A percentile compares a stretch with the other conserved stretches of the same genome.
These are phyloP conservation scores for Drosophila kanekoi DNA, from an alignment of 2,888 invertebrate species.

Conservation along the genomic window DNA sequence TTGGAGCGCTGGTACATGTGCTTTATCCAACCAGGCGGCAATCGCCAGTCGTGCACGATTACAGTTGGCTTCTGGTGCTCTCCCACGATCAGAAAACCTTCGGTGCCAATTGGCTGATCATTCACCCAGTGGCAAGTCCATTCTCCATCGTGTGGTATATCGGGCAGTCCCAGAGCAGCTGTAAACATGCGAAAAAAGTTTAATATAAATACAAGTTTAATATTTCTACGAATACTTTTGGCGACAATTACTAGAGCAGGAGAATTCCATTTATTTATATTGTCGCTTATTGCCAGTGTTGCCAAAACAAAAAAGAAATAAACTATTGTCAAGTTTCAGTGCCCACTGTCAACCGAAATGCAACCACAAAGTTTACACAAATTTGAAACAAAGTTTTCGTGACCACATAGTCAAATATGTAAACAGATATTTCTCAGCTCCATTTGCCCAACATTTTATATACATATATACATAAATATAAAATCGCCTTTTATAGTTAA, in stretches of 20 bases:
- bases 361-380: conserved; percentile 8
- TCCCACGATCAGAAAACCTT: conserved; percentile 84
- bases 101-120: conserved; percentile 88
- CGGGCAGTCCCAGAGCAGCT: conserved; percentile 84
- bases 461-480: neutral
- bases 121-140: conserved; percentile 90
- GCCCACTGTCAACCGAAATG: conserved; percentile 13
- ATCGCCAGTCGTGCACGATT: conserved; percentile 90
- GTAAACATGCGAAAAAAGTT: neutral
- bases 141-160: conserved; percentile 86
- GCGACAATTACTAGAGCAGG: conserved; percentile 6
- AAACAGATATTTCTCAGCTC: neutral
- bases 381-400: conserved; percentile 1
- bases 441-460: neutral
- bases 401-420: conserved; percentile 8
- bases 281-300: conserved; percentile 18
- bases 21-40: conserved; percentile 92
- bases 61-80: conserved; percentile 86
- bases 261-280: conserved; percentile 10
- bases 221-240: neutral
- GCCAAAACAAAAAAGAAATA: neutral
- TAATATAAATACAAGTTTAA: too few species aligned
- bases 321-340: neutral
- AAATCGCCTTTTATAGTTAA: neutral
- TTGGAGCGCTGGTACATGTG: conserved; percentile 91